Conservation (phyloP, 92 coral and sea anemone genomes). For the Galaxea fascicularis region DNA sequence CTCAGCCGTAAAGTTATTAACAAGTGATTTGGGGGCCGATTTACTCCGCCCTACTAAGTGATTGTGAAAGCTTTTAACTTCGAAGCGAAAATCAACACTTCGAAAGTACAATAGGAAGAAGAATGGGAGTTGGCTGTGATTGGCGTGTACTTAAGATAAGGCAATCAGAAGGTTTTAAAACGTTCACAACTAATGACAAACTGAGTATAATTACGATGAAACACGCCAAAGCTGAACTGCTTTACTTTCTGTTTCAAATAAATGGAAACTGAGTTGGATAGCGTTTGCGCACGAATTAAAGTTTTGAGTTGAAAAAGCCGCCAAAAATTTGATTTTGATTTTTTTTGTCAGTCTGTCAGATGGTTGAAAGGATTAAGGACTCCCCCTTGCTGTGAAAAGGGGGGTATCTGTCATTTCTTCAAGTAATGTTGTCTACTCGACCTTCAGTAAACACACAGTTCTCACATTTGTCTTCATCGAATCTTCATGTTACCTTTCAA, state of each 20-base stretch:
- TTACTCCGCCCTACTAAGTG: constrained; percentile 62
- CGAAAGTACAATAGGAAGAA: constrained; percentile 5
- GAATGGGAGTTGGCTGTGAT: constrained; percentile 23
- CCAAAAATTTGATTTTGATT: not conserved
- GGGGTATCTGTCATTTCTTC: too few species aligned
- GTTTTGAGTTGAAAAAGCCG: not conserved
- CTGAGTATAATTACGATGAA: constrained; percentile 2
- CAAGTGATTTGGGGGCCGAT: constrained; percentile 44
- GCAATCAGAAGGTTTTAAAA: constrained; percentile 45
- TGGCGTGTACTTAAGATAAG: constrained; percentile 32
- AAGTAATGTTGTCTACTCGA: too few species aligned
- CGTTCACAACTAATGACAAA: constrained; percentile 32
- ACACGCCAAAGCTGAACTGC: constrained; percentile 2
- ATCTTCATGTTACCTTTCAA: too few species aligned
- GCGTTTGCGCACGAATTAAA: not conserved
- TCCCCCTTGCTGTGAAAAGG: not conserved
- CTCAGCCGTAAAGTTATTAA: constrained; percentile 32
- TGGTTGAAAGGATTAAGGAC: not conserved
- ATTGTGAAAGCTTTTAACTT: constrained; percentile 54
- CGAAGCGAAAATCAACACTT: constrained; percentile 55
- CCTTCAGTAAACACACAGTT: too few species aligned
- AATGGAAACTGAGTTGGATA: not conserved
- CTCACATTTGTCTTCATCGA: too few species aligned
- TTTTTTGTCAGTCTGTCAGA: not conserved
- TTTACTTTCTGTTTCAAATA: not conserved